These are phyloP conservation scores for Lycophotia porphyrea DNA, from an alignment of 2,888 invertebrate genomes.

Conservation along the genomic window DNA sequence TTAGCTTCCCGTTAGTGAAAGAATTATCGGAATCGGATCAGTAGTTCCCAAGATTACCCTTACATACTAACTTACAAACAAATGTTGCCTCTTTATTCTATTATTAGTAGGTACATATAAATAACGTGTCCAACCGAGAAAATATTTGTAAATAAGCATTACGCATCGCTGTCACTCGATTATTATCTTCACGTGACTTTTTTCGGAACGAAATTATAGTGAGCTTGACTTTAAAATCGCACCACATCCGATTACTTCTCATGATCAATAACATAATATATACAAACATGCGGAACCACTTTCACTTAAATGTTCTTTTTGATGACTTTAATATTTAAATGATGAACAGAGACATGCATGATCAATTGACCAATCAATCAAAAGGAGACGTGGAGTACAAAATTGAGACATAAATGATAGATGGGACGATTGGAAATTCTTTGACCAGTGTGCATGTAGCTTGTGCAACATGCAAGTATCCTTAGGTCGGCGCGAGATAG, in stretches of 20 bases:
- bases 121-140: neutral
- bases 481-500: constrained; percentile 32
- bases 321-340: constrained; percentile 43
- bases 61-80: too few relatives aligned
- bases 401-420: constrained; percentile 22
- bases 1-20: too few relatives aligned
- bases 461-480: constrained; percentile 47
- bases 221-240: constrained; percentile 32
- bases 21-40: too few relatives aligned
- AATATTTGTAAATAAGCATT: neutral
- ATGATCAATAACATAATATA: too few relatives aligned
- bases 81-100: too few relatives aligned
- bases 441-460: constrained; percentile 46
- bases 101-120: too few relatives aligned
- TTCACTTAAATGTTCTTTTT: constrained; percentile 52
- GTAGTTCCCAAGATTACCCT: too few relatives aligned
- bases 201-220: constrained; percentile 30
- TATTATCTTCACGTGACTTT: constrained; percentile 21
- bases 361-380: constrained; percentile 48
- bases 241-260: constrained; percentile 51
- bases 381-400: neutral
- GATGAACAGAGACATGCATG: constrained; percentile 32
- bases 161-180: constrained; percentile 20
- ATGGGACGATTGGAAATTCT: neutral
- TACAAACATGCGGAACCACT: constrained; percentile 49